Evolutionary conservation across 1,140 invertebrate species (phyloP).

Genomic region (Eumaeus atala): DNA sequence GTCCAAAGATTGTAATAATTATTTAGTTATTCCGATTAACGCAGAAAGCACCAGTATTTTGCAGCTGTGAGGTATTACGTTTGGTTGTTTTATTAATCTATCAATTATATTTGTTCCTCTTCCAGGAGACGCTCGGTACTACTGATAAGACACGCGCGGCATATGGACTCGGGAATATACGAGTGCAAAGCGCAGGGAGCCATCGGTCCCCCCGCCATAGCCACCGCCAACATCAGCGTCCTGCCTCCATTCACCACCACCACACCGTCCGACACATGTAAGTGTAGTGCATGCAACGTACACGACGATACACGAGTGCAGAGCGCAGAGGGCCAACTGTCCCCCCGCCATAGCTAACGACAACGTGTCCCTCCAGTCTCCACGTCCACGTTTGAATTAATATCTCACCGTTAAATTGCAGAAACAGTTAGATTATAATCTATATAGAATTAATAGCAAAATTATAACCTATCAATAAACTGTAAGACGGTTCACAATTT

Average conservation of each 20-base stretch:
- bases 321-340: background rate
- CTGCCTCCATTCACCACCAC: conserved; percentile 71
- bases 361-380: conserved; percentile 75
- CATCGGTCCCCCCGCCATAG: conserved; percentile 73
- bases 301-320: conserved; percentile 31
- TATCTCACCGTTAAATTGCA: too few species aligned
- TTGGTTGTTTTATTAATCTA: too few species aligned
- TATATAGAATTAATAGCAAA: too few species aligned
- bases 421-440: too few species aligned
- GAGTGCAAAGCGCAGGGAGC: conserved; percentile 81
- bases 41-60: too few species aligned
- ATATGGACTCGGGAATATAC: conserved; percentile 82
- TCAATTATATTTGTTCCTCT: conserved; percentile 17
- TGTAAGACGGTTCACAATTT: too few species aligned
- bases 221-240: conserved; percentile 76
- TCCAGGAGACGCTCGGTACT: conserved; percentile 84
- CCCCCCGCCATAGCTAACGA: conserved; percentile 73
- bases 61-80: too few species aligned
- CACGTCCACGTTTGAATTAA: too few species aligned
- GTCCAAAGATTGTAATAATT: too few species aligned
- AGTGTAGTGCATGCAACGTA: conserved; percentile 5
- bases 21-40: too few species aligned
- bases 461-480: too few species aligned
- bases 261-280: conserved; percentile 57
- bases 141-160: conserved; percentile 81